A percentile compares a stretch with the other conserved stretches of the same genome.
These are phyloP conservation scores for Latrodectus hesperus DNA, from an alignment of 2,888 invertebrate genomes.

Conservation along the genomic window DNA sequence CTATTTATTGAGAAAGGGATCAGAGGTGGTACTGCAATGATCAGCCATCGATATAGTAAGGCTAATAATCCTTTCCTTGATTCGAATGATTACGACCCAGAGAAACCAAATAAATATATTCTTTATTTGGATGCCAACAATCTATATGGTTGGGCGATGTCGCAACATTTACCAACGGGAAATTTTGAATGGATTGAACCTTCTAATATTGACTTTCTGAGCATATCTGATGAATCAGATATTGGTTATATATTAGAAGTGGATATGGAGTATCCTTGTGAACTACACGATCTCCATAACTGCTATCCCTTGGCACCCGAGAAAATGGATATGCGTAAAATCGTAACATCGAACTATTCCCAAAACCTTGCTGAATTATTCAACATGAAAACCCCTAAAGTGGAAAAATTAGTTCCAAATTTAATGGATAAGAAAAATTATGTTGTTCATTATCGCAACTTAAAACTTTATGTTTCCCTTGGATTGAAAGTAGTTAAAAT, in stretches of 20 bases:
- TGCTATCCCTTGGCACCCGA: not conserved
- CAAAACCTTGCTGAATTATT: not conserved
- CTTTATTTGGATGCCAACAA: not conserved
- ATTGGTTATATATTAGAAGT: not conserved
- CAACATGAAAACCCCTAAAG: not conserved
- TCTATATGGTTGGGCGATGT: not conserved
- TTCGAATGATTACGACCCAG: not conserved
- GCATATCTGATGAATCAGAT: not conserved
- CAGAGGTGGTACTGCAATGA: slow-evolving; percentile 5
- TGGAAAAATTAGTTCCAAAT: not conserved
- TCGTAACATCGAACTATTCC: not conserved
- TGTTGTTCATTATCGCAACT: not conserved
- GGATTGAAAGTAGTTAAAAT: not conserved
- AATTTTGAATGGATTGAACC: not conserved
- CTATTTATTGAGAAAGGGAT: not conserved
- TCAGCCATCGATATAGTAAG: not conserved
- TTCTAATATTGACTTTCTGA: not conserved
- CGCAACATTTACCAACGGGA: not conserved
- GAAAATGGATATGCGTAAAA: not conserved
- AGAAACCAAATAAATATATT: not conserved
- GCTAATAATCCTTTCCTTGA: slow-evolving; percentile 10
- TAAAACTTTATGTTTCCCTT: not conserved
- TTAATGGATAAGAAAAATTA: not conserved
- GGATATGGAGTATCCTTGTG: not conserved
- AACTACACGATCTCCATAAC: not conserved